Conservation (phyloP, 1,140 invertebrate species). For the Macrocentrus cingulum region DNA sequence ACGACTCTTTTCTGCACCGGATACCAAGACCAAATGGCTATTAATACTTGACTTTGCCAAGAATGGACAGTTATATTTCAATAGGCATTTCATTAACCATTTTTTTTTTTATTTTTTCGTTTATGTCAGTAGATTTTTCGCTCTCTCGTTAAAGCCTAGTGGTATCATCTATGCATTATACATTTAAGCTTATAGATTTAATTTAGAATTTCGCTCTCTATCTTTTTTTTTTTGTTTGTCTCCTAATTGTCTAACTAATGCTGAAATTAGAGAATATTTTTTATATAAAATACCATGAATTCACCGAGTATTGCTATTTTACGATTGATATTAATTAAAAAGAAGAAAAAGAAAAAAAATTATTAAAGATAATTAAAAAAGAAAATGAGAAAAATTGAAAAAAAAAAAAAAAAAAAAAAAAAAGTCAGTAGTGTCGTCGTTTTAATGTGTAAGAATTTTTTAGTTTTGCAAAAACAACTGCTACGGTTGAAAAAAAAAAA, state of each 20-base stretch:
- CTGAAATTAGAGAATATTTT: constrained; percentile 54
- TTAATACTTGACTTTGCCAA: constrained; percentile 20
- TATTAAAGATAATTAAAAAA: constrained; percentile 12
- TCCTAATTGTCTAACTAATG: too few species aligned
- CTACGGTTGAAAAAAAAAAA: constrained; percentile 34
- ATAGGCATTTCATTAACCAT: constrained; percentile 47
- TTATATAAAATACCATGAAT: constrained; percentile 51
- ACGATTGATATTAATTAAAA: constrained; percentile 47
- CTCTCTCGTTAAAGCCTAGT: constrained; percentile 30
- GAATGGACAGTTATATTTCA: constrained; percentile 48
- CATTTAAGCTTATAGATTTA: constrained; percentile 29
- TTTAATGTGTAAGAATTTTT: constrained; percentile 37
- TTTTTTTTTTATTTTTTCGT: constrained; percentile 23
- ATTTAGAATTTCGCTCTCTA: constrained; percentile 49
- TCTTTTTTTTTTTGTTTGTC: too few species aligned
- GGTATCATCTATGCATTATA: constrained; percentile 24
- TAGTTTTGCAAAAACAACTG: too few species aligned
- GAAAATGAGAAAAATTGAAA: constrained; percentile 12
- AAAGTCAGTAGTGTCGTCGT: constrained; percentile 36
- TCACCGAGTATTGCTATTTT: constrained; percentile 56
- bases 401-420: constrained; percentile 22
- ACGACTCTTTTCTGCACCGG: constrained; percentile 1
- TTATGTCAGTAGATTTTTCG: too few species aligned
- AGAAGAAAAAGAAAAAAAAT: too few species aligned
- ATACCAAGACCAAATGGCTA: constrained; percentile 29